Conservation (phyloP, 1,140 invertebrate species). For the Thrips palmi region DNA sequence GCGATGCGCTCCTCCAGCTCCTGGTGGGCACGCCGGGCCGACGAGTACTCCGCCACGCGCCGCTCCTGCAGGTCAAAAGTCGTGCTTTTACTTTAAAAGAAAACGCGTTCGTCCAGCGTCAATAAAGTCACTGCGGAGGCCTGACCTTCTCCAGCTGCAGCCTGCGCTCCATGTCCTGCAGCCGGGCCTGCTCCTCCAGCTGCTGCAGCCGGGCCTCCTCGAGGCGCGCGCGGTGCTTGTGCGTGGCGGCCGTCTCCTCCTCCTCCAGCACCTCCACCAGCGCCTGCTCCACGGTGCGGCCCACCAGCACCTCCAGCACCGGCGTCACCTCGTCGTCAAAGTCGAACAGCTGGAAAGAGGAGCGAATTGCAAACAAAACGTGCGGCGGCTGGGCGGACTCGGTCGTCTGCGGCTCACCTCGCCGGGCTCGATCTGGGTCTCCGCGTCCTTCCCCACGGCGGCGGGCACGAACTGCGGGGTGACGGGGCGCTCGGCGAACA, state of each 20-base stretch:
- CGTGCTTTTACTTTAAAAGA: conserved; percentile 6
- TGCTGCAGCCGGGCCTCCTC: conserved; percentile 57
- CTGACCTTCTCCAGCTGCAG: conserved; percentile 36
- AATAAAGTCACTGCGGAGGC: too few species aligned
- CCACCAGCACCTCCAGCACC: conserved; percentile 69
- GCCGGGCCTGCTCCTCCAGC: too few species aligned
- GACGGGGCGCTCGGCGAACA: conserved; percentile 58
- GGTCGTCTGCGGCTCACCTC: conserved; percentile 60
- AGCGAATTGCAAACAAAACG: conserved; percentile 7
- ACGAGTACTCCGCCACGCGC: conserved; percentile 33
- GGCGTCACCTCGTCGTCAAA: conserved; percentile 78
- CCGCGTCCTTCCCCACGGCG: conserved; percentile 57
- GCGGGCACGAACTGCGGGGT: conserved; percentile 54
- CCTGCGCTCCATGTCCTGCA: conserved; percentile 51
- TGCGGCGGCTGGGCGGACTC: neutral
- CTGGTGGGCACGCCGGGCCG: conserved; percentile 32
- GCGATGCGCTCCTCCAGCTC: conserved; percentile 64
- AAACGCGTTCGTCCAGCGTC: conserved; percentile 5
- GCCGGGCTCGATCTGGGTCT: conserved; percentile 71
- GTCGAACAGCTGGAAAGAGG: conserved; percentile 46
- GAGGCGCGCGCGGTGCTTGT: conserved; percentile 57
- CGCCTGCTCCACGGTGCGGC: conserved; percentile 72
- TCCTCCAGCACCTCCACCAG: conserved; percentile 65
- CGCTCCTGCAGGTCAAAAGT: conserved; percentile 25
- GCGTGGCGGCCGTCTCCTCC: conserved; percentile 50